Percentiles rank a stretch among this genome's conserved stretches.
These are phyloP conservation scores for Caenorhabditis plicata DNA, from an alignment of 2,888 invertebrate species.

Conservation along the genomic window DNA sequence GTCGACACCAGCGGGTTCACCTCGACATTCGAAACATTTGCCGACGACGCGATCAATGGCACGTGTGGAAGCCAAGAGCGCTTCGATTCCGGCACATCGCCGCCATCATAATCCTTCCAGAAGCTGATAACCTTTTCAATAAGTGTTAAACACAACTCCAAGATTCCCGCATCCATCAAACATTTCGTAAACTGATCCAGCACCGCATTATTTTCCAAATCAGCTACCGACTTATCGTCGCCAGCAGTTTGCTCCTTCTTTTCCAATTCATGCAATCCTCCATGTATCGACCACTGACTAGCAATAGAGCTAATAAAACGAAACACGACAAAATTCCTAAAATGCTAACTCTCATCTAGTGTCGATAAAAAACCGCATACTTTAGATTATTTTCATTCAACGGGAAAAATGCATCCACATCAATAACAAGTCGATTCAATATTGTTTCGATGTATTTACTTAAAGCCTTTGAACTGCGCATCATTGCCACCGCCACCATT, in stretches of 20 bases:
- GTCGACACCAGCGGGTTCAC: not conserved
- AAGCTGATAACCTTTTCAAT: not conserved
- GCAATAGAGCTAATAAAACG: not conserved
- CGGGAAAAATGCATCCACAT: not conserved
- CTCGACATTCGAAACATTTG: conserved; percentile 10
- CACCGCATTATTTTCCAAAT: not conserved
- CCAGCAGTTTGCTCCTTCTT: not conserved
- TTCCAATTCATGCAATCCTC: not conserved
- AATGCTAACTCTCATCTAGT: not conserved
- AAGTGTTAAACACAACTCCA: conserved; percentile 1
- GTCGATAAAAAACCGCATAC: not conserved
- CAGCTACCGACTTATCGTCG: not conserved
- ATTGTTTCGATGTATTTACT: too few relatives aligned
- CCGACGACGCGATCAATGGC: conserved; percentile 18
- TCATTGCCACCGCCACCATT: not conserved
- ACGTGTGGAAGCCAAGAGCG: conserved; percentile 25
- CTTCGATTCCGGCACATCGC: too few relatives aligned
- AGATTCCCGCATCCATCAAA: not conserved
- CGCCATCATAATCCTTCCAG: not conserved
- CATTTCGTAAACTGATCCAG: not conserved
- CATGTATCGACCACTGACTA: not conserved
- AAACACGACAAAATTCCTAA: not conserved
- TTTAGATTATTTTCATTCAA: not conserved
- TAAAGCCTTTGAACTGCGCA: not conserved
- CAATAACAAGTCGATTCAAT: too few relatives aligned